phyloP scores from a whole-genome alignment of 2,888 invertebrate species.

The Drosophila atroscutellata region DNA sequence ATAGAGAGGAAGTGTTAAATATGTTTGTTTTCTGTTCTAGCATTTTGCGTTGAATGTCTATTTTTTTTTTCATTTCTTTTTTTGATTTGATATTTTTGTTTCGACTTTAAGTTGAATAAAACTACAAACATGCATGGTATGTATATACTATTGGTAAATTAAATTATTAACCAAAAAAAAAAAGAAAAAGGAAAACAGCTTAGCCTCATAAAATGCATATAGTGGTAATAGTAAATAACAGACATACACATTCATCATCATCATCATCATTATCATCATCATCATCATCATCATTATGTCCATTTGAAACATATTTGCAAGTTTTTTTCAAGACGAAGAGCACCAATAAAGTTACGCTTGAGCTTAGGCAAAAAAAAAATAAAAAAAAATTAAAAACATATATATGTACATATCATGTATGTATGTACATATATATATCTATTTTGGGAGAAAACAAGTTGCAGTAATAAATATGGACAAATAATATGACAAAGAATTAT shows the following conservation, averaged over 20 bases:
- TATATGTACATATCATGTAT: not conserved
- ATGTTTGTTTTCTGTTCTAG: constrained; percentile 53
- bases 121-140: constrained; percentile 33
- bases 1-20: constrained; percentile 81
- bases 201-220: constrained; percentile 63
- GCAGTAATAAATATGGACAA: constrained; percentile 45
- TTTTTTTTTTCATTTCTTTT: constrained; percentile 15
- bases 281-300: not conserved
- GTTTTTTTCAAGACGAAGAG: constrained; percentile 53
- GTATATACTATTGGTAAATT: constrained; percentile 41
- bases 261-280: not conserved
- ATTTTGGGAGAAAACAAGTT: constrained; percentile 43
- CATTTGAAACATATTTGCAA: constrained; percentile 27
- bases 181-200: constrained; percentile 36
- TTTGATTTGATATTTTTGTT: constrained; percentile 11
- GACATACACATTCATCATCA: constrained; percentile 12
- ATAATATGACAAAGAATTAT: constrained; percentile 10
- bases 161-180: constrained; percentile 4
- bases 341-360: constrained; percentile 74
- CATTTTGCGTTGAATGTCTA: constrained; percentile 8
- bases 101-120: constrained; percentile 39
- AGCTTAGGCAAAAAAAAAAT: constrained; percentile 56
- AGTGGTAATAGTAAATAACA: constrained; percentile 43
- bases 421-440: not conserved
- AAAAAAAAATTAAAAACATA: constrained; percentile 20